Evolutionary conservation across 2,888 invertebrate species (phyloP).

Genomic region (Crocallis elinguaria): DNA sequence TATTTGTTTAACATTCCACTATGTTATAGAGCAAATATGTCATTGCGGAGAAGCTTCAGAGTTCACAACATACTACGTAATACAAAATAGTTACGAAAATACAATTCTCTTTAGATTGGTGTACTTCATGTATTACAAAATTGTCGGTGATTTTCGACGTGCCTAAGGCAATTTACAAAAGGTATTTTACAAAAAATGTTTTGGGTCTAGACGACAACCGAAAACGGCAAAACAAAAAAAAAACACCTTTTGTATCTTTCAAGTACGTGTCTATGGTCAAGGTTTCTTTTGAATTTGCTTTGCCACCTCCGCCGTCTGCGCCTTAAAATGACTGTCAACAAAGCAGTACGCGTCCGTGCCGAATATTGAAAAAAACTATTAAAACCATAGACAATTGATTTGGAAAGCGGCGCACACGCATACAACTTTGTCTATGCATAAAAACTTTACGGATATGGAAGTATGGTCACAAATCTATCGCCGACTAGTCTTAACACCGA

Average conservation of each 20-base stretch:
- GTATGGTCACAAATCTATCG: constrained; percentile 28
- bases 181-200: not conserved
- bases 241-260: not conserved
- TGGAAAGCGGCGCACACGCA: constrained; percentile 5
- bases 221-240: not conserved
- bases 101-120: constrained; percentile 22
- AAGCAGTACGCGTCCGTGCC: constrained; percentile 3
- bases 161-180: not conserved
- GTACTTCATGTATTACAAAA: constrained; percentile 15
- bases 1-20: constrained; percentile 1
- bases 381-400: not conserved
- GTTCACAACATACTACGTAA: constrained; percentile 42
- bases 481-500: constrained; percentile 33
- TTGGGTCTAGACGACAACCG: not conserved
- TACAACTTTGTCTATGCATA: constrained; percentile 14
- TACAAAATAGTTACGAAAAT: constrained; percentile 40
- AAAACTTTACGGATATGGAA: constrained; percentile 17
- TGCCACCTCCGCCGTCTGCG: not conserved
- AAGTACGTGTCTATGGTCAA: not conserved
- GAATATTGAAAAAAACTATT: not conserved
- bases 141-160: constrained; percentile 10
- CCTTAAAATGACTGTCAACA: constrained; percentile 1
- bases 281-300: not conserved
- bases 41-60: constrained; percentile 26
- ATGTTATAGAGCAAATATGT: constrained; percentile 17